Evolutionary conservation across 2,888 invertebrate genomes (phyloP), one percentile per base, ranked within the genome.

Genomic region (Rhimphoctona megacephalus): DNA sequence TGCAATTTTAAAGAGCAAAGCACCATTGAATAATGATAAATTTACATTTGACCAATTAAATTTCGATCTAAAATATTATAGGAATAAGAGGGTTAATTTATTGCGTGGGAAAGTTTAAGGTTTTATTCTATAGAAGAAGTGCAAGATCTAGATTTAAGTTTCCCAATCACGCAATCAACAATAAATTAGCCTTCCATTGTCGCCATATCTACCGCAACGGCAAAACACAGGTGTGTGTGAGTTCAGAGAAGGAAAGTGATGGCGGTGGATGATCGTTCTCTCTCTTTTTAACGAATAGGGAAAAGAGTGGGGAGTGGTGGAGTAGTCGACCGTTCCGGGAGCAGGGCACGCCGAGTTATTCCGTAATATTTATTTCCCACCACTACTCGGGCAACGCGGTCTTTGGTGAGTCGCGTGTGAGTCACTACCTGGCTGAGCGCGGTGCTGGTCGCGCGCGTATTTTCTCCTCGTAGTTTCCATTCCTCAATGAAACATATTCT

Each of bases 341-440:
- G 88, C 88, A 88, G 89, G 86, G 88, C 88, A 83, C 88, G 85
- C 83, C 83, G 82, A 72, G 78, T 89, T 90, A 92, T 92, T 92
- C 92, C 91, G 92, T 92, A 92, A 92, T 92, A 92, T 92, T 92
- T 92, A 92, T 92, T 92, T 92, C 91, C 88, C 88, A 89, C 89
- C 87, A 83, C 67, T 33, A 39, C 88, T 25, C 30, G 22, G 54
- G 33, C 8, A 49, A 33, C 73, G 54, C 69, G 66, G 39, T 46
- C 17, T 39, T 67, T 54, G 36, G 78, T n/a, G 54, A 69, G 69
- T 69, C 79, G 49, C 69, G 78, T 54, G 92, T 92, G 92, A 92
- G 88, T 92, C 92, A 92, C 90, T 92, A 92, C 91, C 92, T 92
- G 92, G 89, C 91, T 89, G 89, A 86, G 87, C 83, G 88, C 87